These are phyloP conservation scores for Caenorhabditis latens DNA, from an alignment of 1,140 invertebrate genomes.

Conservation along the genomic window DNA sequence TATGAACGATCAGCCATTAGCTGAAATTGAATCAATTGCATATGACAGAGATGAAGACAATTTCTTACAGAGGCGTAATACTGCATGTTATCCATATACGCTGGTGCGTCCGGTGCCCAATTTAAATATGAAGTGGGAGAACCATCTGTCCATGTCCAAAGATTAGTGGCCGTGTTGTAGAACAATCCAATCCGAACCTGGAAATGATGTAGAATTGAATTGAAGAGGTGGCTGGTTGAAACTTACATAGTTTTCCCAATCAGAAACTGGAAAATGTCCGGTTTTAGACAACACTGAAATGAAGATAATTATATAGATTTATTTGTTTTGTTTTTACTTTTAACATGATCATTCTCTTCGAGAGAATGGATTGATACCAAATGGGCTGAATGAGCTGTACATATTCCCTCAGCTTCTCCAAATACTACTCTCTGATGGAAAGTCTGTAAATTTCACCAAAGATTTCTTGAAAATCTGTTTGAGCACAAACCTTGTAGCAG, in stretches of 20 bases:
- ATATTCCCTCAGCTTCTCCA: background rate
- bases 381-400: background rate
- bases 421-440: background rate
- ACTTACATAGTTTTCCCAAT: background rate
- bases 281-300: background rate
- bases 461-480: background rate
- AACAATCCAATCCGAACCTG: slow-evolving; percentile 1
- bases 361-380: background rate
- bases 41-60: background rate
- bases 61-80: background rate
- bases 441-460: background rate
- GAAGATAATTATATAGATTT: too few species aligned
- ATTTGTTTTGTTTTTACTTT: background rate
- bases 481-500: too few species aligned
- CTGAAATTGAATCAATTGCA: background rate
- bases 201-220: too few species aligned
- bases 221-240: background rate
- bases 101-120: background rate
- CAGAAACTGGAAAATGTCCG: background rate
- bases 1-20: background rate
- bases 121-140: background rate
- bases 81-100: background rate
- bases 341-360: background rate
- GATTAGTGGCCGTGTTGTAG: background rate
- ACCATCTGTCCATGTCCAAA: background rate